phyloP scores from a whole-genome alignment of 2,888 invertebrate species.

The Sisyra terminalis region DNA sequence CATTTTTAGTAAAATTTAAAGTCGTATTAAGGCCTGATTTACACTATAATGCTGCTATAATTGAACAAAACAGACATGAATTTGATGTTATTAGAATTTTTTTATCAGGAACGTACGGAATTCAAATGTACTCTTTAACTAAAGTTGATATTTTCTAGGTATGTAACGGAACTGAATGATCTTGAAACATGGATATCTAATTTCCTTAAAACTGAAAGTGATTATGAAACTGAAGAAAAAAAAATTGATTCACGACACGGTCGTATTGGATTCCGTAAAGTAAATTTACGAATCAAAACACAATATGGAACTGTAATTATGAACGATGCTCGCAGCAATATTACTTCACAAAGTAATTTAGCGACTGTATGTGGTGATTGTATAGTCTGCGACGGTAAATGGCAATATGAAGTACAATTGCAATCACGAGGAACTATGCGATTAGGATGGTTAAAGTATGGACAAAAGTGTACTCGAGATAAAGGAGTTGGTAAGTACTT shows the following conservation, averaged over 20 bases:
- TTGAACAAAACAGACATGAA: too few relatives aligned
- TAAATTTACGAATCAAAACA: constrained; percentile 3
- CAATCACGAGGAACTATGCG: constrained; percentile 6
- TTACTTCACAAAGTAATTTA: background rate
- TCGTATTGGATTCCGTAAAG: constrained; percentile 4
- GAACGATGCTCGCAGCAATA: constrained; percentile 4
- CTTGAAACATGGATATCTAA: constrained; percentile 1
- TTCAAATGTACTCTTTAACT: too few relatives aligned
- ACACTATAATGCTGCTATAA: too few relatives aligned
- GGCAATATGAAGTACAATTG: constrained; percentile 5
- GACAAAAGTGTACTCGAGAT: background rate
- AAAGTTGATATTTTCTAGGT: background rate
- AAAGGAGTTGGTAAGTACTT: constrained; percentile 4
- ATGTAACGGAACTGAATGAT: background rate
- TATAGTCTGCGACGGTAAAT: constrained; percentile 1
- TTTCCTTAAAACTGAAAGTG: background rate
- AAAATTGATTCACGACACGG: constrained; percentile 1
- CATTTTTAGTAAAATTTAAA: too few relatives aligned
- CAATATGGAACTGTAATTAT: constrained; percentile 4
- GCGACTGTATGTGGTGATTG: constrained; percentile 4
- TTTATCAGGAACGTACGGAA: too few relatives aligned
- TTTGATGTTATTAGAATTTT: too few relatives aligned
- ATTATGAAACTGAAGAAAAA: constrained; percentile 6
- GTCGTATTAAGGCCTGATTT: too few relatives aligned
- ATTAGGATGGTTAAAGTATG: constrained; percentile 5